Percentiles rank a stretch among this genome's conserved stretches.
Evolutionary conservation across 2,888 invertebrate genomes (phyloP).

Genomic region (Campoplex capitator): DNA sequence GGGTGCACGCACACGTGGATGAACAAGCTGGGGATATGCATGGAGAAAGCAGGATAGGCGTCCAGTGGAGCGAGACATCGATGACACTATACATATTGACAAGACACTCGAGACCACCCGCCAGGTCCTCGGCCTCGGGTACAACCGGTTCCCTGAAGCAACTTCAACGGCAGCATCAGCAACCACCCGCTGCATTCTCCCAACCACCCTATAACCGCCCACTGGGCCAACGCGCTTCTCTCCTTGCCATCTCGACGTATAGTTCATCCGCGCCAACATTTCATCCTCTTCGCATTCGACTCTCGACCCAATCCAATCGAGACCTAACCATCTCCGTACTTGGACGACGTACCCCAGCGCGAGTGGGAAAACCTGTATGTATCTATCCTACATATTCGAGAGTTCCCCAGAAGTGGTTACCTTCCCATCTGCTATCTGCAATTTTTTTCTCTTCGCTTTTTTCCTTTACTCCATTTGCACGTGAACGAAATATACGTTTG

Average conservation of each 20-base stretch:
- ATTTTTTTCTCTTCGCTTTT: constrained; percentile 12
- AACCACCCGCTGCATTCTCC: constrained; percentile 32
- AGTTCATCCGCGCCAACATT: not conserved
- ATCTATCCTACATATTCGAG: constrained; percentile 39
- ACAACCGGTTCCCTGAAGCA: constrained; percentile 58
- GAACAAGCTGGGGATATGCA: constrained; percentile 66
- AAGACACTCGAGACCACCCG: constrained; percentile 82
- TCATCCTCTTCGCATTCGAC: constrained; percentile 55
- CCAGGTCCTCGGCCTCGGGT: constrained; percentile 64
- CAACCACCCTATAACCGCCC: constrained; percentile 36
- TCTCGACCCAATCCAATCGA: constrained; percentile 66
- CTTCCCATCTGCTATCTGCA: constrained; percentile 21
- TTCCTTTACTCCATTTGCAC: constrained; percentile 39
- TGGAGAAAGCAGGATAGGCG: constrained; percentile 76
- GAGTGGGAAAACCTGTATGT: constrained; percentile 51
- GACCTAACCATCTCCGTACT: constrained; percentile 60
- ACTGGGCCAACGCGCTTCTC: constrained; percentile 48
- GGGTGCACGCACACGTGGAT: constrained; percentile 42
- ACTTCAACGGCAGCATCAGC: constrained; percentile 56
- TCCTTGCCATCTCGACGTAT: constrained; percentile 33
- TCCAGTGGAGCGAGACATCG: constrained; percentile 82
- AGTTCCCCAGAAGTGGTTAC: constrained; percentile 29
- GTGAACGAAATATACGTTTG: constrained; percentile 51
- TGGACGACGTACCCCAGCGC: constrained; percentile 40
- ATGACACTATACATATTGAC: constrained; percentile 85